These are phyloP conservation scores for Lordiphosa collinella DNA, from an alignment of 1,140 invertebrate genomes.

Conservation along the genomic window DNA sequence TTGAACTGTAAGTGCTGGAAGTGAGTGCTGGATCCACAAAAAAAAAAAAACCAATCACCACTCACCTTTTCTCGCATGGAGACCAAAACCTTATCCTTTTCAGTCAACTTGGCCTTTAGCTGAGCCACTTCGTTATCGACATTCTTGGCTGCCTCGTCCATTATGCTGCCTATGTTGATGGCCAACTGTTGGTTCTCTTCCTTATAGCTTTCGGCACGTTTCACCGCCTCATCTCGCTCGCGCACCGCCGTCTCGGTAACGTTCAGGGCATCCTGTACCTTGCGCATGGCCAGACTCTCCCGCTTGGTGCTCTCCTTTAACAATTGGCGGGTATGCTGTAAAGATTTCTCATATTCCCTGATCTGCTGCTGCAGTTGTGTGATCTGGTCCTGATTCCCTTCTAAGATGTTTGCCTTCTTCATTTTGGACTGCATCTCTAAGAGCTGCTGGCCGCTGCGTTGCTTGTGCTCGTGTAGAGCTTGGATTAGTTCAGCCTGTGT, in stretches of 20 bases:
- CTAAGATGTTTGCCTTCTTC: background rate
- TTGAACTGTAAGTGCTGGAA: constrained; percentile 21
- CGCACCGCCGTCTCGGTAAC: constrained; percentile 80
- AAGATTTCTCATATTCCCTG: constrained; percentile 38
- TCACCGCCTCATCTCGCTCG: constrained; percentile 79
- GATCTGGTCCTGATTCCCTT: constrained; percentile 12
- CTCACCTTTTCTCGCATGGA: constrained; percentile 55
- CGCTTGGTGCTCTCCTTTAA: constrained; percentile 39
- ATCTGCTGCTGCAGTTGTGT: constrained; percentile 36
- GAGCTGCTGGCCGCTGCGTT: constrained; percentile 24
- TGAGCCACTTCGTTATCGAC: constrained; percentile 82
- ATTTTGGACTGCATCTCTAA: constrained; percentile 30
- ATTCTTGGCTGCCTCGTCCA: constrained; percentile 83
- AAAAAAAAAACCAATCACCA: too few relatives aligned
- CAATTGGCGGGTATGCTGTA: constrained; percentile 12
- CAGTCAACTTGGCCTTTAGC: constrained; percentile 82
- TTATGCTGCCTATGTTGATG: constrained; percentile 79
- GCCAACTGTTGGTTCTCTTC: constrained; percentile 58
- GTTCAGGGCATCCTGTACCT: constrained; percentile 80
- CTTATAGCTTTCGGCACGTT: constrained; percentile 51
- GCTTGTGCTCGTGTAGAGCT: constrained; percentile 49
- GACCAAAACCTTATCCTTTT: constrained; percentile 80
- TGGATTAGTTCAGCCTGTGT: constrained; percentile 51
- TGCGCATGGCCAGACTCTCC: constrained; percentile 46
- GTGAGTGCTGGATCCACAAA: background rate